These are phyloP conservation scores for Mastacembelus armatus DNA, from an alignment of 2,797 vertebrate genomes.

Conservation along the genomic window DNA sequence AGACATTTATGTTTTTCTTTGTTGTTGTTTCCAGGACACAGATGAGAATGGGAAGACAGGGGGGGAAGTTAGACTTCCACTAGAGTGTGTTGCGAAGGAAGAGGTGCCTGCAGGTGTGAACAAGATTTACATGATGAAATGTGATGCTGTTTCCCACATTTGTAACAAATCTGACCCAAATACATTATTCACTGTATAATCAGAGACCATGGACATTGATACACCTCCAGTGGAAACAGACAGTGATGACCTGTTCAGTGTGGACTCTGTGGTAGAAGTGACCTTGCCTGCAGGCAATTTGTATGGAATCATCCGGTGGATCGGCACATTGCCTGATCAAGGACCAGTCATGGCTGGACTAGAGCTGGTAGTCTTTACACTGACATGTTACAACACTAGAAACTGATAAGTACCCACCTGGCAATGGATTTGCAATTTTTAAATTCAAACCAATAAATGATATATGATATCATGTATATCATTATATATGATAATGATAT, in stretches of 20 bases:
- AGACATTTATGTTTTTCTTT: neutral
- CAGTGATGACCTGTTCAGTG: slow-evolving; percentile 41
- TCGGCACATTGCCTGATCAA: slow-evolving; percentile 77
- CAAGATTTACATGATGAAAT: neutral
- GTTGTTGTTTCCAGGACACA: slow-evolving; percentile 74
- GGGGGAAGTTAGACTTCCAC: slow-evolving; percentile 73
- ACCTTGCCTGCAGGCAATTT: slow-evolving; percentile 58
- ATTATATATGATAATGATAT: too few relatives aligned
- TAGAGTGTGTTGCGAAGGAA: slow-evolving; percentile 80
- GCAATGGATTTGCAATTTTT: neutral
- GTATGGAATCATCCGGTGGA: slow-evolving; percentile 89
- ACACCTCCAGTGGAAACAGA: neutral
- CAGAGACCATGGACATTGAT: slow-evolving; percentile 49
- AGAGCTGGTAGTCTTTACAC: slow-evolving; percentile 84
- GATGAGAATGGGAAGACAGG: slow-evolving; percentile 77
- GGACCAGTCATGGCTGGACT: slow-evolving; percentile 82
- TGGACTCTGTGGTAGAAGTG: slow-evolving; percentile 87
- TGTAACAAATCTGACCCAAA: neutral
- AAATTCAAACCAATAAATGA: neutral
- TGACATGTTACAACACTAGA: neutral
- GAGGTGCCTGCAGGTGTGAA: slow-evolving; percentile 77
- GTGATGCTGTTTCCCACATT: neutral
- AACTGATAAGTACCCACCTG: neutral
- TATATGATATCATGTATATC: too few relatives aligned
- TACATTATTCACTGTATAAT: slow-evolving; percentile 15